These are phyloP conservation scores for Morpho achilles DNA, from an alignment of 2,888 invertebrate species.

Conservation along the genomic window DNA sequence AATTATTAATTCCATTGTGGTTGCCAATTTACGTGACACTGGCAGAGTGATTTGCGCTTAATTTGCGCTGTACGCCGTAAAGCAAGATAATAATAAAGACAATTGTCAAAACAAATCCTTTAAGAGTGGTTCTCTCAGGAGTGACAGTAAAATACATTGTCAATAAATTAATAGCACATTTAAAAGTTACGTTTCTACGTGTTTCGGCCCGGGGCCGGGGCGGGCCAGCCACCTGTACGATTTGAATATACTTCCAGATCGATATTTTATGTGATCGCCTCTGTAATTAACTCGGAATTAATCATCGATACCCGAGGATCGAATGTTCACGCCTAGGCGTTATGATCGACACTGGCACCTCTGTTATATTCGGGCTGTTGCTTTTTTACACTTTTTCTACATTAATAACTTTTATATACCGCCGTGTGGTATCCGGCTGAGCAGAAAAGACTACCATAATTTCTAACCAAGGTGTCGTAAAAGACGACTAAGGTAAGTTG, in stretches of 20 bases:
- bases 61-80: too few relatives aligned
- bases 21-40: too few relatives aligned
- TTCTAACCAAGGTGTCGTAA: too few relatives aligned
- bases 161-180: slow-evolving; percentile 23
- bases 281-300: slow-evolving; percentile 70
- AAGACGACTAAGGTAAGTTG: too few relatives aligned
- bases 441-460: too few relatives aligned
- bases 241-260: slow-evolving; percentile 67
- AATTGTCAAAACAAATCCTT: slow-evolving; percentile 5
- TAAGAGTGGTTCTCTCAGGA: slow-evolving; percentile 1
- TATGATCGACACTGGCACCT: slow-evolving; percentile 46
- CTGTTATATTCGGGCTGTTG: slow-evolving; percentile 9
- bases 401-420: not conserved
- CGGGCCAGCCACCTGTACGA: slow-evolving; percentile 64
- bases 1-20: too few relatives aligned
- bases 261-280: slow-evolving; percentile 70
- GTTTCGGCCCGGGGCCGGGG: slow-evolving; percentile 60
- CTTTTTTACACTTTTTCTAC: not conserved
- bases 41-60: too few relatives aligned
- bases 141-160: slow-evolving; percentile 18
- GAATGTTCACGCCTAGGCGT: slow-evolving; percentile 62
- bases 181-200: slow-evolving; percentile 21
- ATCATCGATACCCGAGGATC: slow-evolving; percentile 45
- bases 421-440: too few relatives aligned
- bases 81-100: too few relatives aligned